A percentile compares a stretch with the other conserved stretches of the same genome.
phyloP scores from a whole-genome alignment of 2,797 vertebrate species.

The Cyprinella venusta region DNA sequence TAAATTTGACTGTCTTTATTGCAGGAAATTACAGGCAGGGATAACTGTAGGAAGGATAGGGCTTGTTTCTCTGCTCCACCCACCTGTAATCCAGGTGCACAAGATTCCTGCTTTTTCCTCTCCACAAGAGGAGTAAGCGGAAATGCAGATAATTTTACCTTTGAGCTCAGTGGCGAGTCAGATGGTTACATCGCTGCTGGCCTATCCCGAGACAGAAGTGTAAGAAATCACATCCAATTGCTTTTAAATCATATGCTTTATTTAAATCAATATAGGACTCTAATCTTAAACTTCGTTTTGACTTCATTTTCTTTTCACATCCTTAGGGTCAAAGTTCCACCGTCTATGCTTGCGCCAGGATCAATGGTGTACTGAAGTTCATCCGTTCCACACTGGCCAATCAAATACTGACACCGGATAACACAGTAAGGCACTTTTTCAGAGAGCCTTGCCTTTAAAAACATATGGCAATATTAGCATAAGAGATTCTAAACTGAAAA shows the following conservation, averaged over 20 bases:
- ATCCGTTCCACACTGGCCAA: not conserved
- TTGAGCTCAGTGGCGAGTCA: slow-evolving; percentile 24
- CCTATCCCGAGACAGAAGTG: not conserved
- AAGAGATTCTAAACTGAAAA: not conserved
- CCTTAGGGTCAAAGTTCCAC: not conserved
- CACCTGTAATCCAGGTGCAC: not conserved
- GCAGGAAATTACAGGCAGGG: not conserved
- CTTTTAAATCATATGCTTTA: too few species aligned
- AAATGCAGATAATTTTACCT: not conserved
- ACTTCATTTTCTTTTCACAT: not conserved
- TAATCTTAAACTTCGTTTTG: not conserved
- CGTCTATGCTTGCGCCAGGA: not conserved
- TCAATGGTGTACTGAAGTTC: not conserved
- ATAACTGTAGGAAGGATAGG: not conserved
- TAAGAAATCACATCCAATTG: not conserved
- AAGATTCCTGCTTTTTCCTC: not conserved
- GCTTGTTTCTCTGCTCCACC: slow-evolving; percentile 3
- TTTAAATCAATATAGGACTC: not conserved
- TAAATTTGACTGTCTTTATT: not conserved
- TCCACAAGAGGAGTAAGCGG: not conserved
- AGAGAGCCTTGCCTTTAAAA: not conserved
- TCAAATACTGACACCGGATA: not conserved
- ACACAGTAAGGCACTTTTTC: not conserved
- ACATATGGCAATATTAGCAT: not conserved
- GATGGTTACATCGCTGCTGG: slow-evolving; percentile 1